Evolutionary conservation across 2,797 vertebrate genomes (phyloP), one percentile per base, ranked within the genome.

Genomic region (Molossus alvarezi): DNA sequence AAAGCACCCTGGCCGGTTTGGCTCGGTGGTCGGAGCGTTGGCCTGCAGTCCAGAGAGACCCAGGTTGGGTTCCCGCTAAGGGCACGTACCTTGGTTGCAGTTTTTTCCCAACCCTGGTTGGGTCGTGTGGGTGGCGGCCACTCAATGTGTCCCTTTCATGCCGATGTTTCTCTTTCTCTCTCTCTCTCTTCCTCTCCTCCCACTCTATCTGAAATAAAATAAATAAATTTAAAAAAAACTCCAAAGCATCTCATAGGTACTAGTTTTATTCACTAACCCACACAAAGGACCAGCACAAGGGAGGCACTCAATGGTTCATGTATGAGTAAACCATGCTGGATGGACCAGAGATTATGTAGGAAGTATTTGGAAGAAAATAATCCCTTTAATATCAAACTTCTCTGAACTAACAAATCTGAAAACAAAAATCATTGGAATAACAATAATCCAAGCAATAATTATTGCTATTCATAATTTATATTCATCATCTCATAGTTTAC

Each of bases 391-490:
- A 87, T 79, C 72, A 25, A 53, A 45, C 58, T 89, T 79, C 21
- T 88, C 77, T 72, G 45, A 87, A 86, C 62, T 73, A 87, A 80
- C 25, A 88, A 62, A 58, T 33, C 60, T 69, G 6, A 37, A 80
- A 75, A n/a, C 55, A 25, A 33, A 87, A 90, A 83, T 81, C 29
- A 89, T 64, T 17, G 77, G 60, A 71, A 69, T 58, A 95, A 82
- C 41, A 62, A 41, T 65, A 94, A n/a, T n/a, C 25, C 25, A 88
- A 91, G 4, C 21, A 71, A 75, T 85, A 77, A 87, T 69, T 79
- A 77, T 45, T 51, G 27, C 18, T 79, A 77, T 72, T 93, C 25
- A 13, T 48, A 77, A 87, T 33, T 73, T 75, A 71, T 89, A 83
- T 77, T 65, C 71, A 67, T 29, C 51, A 55, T 29, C 27, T 73